Base-by-base conservation (phyloP, 2,797 vertebrate species). In the Zenarchopterus dispar region DNA sequence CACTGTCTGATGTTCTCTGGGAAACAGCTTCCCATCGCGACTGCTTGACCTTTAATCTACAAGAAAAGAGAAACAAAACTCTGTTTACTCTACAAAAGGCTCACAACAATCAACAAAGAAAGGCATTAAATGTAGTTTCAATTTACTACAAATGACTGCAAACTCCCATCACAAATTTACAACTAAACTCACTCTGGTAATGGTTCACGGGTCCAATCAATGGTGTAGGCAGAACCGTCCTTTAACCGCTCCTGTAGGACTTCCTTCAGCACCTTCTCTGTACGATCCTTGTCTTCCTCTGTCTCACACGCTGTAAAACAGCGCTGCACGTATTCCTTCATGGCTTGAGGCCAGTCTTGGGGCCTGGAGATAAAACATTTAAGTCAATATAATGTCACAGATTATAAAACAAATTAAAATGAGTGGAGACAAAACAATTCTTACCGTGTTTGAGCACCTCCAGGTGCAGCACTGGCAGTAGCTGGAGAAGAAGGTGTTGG, bases 271-370 rank as follows among this genome's bases (percentile, higher is more conserved):
- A 96, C 91, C 56, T 97, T 97, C 82, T 98, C 96, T 0, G 96
- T 98, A 2, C 94, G 91, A 79, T 98, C 96, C 77, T 98, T 98
- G 87, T 97, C 96, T 67, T 96, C 95, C 64, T 98, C 96, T 0
- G 95, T 94, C 81, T 97, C 96, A 4, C 96, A 98, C 24, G 96
- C 96, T 0, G 96, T 96, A 73, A 98, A 98, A 82, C 96, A 98
- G 39, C 96, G 94, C 76, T 98, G 96, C 42, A 98, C 96, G 0
- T 97, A 98, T 52, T 97, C 96, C 74, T 98, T 98, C 96, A 98
- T 97, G 17, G 95, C 94, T 80, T 94, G 95, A 0, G 96, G 96
- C 96, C 96, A 98, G 62, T 97, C 96, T 26, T 97, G 96, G 0
- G 96, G 94, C 77, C 95, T 97, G 75, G 61, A 80, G 1, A 36